Conservation (phyloP, 2,888 invertebrate species). For the Patella caerulea region DNA sequence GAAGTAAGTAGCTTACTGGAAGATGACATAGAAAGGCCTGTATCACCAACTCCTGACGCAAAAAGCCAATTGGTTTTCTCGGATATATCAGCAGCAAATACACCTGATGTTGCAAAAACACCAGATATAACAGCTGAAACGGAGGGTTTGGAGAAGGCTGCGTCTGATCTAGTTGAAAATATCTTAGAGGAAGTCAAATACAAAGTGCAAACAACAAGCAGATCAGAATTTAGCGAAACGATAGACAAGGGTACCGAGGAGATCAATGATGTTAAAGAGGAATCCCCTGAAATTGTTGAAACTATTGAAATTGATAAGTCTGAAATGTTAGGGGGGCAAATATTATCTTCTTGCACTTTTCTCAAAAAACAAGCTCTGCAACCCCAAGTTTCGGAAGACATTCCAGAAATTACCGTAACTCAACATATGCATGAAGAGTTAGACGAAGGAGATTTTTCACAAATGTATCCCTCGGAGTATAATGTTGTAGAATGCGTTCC, state of each 20-base stretch:
- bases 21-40: constrained; percentile 75
- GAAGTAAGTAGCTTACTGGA: constrained; percentile 55
- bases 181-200: constrained; percentile 64
- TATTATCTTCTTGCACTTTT: constrained; percentile 19
- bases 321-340: neutral
- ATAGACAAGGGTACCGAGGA: constrained; percentile 32
- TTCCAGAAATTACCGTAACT: constrained; percentile 78
- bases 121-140: constrained; percentile 31
- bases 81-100: constrained; percentile 16
- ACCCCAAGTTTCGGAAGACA: constrained; percentile 66
- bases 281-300: neutral
- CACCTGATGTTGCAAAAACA: constrained; percentile 18
- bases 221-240: constrained; percentile 39
- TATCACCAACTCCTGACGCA: constrained; percentile 72
- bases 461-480: neutral
- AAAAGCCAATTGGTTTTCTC: constrained; percentile 55
- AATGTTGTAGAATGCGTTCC: constrained; percentile 33
- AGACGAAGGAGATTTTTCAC: constrained; percentile 52
- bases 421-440: constrained; percentile 74
- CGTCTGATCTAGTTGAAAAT: constrained; percentile 63
- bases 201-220: constrained; percentile 46
- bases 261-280: constrained; percentile 21
- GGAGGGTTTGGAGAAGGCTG: constrained; percentile 55
- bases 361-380: constrained; percentile 29
- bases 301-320: constrained; percentile 8